Percentiles rank a stretch among this genome's conserved stretches.
Evolutionary conservation across 2,888 invertebrate genomes (phyloP).

Genomic region (Drosophila anomalata): DNA sequence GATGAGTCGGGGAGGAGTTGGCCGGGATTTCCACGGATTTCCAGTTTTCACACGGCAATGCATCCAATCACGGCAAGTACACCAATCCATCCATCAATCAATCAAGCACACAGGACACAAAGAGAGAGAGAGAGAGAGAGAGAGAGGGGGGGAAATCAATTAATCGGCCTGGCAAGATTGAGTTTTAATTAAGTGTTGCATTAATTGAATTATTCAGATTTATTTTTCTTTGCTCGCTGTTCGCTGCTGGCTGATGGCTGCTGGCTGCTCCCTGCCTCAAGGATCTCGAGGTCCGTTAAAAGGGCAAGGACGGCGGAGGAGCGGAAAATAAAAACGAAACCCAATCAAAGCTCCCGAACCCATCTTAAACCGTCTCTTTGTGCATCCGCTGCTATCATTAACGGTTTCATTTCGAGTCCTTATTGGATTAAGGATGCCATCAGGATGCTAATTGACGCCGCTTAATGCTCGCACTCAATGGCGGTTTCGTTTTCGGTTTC

Average conservation of each 20-base stretch:
- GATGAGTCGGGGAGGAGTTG: not conserved
- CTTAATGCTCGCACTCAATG: conserved; percentile 49
- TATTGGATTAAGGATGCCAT: conserved; percentile 72
- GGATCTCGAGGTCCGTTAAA: not conserved
- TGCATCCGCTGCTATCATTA: conserved; percentile 53
- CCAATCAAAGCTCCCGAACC: not conserved
- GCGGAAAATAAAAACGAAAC: not conserved
- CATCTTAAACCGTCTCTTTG: conserved; percentile 9
- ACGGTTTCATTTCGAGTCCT: conserved; percentile 70
- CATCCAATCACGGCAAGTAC: conserved; percentile 2
- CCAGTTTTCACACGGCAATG: not conserved
- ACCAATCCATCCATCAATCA: conserved; percentile 16
- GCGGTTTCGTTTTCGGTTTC: conserved; percentile 5
- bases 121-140: conserved; percentile 17
- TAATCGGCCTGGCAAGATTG: conserved; percentile 64
- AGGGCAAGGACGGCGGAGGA: not conserved
- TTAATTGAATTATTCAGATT: conserved; percentile 76
- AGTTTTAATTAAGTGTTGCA: conserved; percentile 76
- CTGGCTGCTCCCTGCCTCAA: not conserved
- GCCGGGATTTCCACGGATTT: not conserved
- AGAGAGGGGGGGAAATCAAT: conserved; percentile 62
- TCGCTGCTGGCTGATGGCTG: not conserved
- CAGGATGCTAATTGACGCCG: conserved; percentile 67
- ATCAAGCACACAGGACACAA: not conserved
- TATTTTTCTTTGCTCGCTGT: conserved; percentile 48